Evolutionary conservation across 2,797 vertebrate species (phyloP).

Genomic region (Hyperoplus lanceolatus): DNA sequence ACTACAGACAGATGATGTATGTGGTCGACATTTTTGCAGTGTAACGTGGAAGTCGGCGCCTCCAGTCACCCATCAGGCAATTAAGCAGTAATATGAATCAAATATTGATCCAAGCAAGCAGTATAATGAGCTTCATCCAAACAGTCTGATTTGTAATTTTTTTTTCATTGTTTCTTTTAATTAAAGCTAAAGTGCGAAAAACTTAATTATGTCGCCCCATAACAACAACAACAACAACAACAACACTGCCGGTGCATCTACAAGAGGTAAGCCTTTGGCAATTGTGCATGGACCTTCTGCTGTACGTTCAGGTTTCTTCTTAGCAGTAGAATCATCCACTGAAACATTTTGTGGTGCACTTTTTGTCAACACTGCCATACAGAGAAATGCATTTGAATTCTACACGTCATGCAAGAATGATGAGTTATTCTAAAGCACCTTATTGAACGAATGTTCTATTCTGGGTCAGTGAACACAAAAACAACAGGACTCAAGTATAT

Average conservation of each 20-base stretch:
- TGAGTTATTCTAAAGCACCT: background rate
- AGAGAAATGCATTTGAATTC: too few species aligned
- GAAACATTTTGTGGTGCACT: too few species aligned
- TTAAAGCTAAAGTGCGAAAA: too few species aligned
- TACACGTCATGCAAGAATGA: background rate
- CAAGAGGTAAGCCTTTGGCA: too few species aligned
- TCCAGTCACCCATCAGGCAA: background rate
- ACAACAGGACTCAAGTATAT: background rate
- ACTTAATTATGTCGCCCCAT: too few species aligned
- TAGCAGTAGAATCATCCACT: too few species aligned
- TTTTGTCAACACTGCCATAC: too few species aligned
- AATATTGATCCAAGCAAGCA: background rate
- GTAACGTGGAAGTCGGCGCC: conserved; percentile 8
- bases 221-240: too few species aligned
- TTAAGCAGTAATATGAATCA: conserved; percentile 4
- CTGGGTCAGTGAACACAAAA: background rate
- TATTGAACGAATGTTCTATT: background rate
- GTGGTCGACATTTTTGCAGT: conserved; percentile 21
- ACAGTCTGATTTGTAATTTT: background rate
- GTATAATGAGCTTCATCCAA: background rate
- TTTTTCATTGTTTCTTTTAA: background rate
- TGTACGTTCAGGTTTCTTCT: too few species aligned
- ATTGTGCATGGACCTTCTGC: too few species aligned
- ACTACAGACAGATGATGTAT: conserved; percentile 9
- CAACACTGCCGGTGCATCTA: too few species aligned